Evolutionary conservation across 2,888 invertebrate genomes (phyloP), one percentile per base, ranked within the genome.

Genomic region (Drosophila antonietae): DNA sequence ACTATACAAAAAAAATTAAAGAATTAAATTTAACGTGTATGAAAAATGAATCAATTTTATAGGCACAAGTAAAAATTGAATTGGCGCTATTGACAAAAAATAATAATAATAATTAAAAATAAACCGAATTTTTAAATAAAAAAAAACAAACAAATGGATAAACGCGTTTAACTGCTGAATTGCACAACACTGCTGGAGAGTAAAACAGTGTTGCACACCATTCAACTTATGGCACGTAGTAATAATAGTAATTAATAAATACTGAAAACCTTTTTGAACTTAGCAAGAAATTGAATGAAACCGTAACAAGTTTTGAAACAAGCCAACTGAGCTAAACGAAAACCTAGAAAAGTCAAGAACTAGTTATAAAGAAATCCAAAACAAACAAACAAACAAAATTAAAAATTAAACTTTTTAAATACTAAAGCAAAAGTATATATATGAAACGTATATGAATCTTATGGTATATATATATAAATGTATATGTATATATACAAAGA

Each of bases 121-220:
- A 77, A 81, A 80, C 80, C 80, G 80, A 81, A 80, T 81, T 81
- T 81, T 81, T 69, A 74, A 78, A 31, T 75, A 66, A 78, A 18
- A 15, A 78, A 28, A 28, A 28, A 23, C 4, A 23, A 23, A 71
- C 23, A 57, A 62, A 68, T 68, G 46, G 37, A 20, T 51, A 61
- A 71, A 52, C 10, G 39, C 56, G 61, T 55, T 59, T 55, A 55
- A 52, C 71, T 70, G 56, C 65, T 64, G 58, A 46, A 51, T 75
- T 80, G 52, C 62, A 9, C 65, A 80, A 37, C 71, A 74, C 65
- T 74, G 69, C 18, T 53, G 9, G 1, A 62, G 35, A 14, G 15
- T n/a, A 20, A 10, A 43, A n/a, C 68, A 79, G 73, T 79, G 78
- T 63, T 78, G 67, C 31, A 68, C 64, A 73, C 65, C 2, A 52